These are phyloP conservation scores for Bubo bubo DNA, from an alignment of 2,113 vertebrate species.

Conservation along the genomic window DNA sequence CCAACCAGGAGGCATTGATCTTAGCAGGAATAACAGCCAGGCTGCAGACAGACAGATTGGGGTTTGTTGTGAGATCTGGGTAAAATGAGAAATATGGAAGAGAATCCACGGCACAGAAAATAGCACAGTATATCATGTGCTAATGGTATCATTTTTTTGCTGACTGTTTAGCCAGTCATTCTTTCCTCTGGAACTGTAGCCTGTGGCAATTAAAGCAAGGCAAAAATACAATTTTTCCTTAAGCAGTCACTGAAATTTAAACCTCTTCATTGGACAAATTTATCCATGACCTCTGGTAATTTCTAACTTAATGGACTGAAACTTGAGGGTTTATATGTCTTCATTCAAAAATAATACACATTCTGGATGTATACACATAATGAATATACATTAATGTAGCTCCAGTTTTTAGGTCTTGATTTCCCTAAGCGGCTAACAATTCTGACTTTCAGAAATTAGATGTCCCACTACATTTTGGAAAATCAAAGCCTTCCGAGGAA, in stretches of 20 bases:
- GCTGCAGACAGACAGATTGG: neutral
- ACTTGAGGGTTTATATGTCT: neutral
- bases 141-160: neutral
- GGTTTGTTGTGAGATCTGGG: conserved; percentile 7
- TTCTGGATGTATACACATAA: neutral
- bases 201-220: conserved; percentile 20
- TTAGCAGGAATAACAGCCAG: neutral
- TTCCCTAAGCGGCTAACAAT: neutral
- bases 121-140: neutral
- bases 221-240: conserved; percentile 18
- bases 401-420: neutral
- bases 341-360: neutral
- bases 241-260: conserved; percentile 33
- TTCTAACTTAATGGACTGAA: conserved; percentile 33
- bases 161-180: conserved; percentile 8
- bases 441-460: neutral
- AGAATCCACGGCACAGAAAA: neutral
- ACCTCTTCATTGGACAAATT: conserved; percentile 7
- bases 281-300: neutral
- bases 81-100: neutral
- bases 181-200: neutral
- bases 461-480: neutral
- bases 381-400: neutral
- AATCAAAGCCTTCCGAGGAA: neutral
- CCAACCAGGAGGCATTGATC: conserved; percentile 5